These are phyloP conservation scores for Rhingia rostrata DNA, from an alignment of 2,888 invertebrate species.

Conservation along the genomic window DNA sequence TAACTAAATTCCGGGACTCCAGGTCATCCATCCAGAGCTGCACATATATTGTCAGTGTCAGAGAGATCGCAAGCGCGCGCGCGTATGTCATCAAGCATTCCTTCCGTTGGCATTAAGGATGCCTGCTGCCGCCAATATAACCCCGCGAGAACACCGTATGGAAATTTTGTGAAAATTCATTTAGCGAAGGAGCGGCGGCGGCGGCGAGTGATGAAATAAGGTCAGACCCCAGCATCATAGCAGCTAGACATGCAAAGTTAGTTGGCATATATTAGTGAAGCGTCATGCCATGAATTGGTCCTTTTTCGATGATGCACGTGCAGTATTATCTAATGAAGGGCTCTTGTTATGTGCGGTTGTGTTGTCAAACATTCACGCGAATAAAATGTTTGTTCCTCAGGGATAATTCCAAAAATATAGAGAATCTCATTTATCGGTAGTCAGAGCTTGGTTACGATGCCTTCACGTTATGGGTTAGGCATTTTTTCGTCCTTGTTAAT, in stretches of 20 bases:
- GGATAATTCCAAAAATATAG: slow-evolving; percentile 26
- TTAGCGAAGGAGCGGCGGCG: slow-evolving; percentile 29
- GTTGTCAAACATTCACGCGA: slow-evolving; percentile 50
- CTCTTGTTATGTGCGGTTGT: slow-evolving; percentile 60
- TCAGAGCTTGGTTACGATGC: slow-evolving; percentile 12
- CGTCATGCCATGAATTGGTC: slow-evolving; percentile 6
- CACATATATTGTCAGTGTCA: slow-evolving; percentile 7
- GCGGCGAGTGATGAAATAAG: slow-evolving; percentile 48
- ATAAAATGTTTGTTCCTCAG: slow-evolving; percentile 49
- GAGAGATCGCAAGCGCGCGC: slow-evolving; percentile 42
- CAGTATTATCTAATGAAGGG: slow-evolving; percentile 69
- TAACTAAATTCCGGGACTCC: slow-evolving; percentile 59
- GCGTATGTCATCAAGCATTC: slow-evolving; percentile 61
- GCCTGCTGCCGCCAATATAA: slow-evolving; percentile 63
- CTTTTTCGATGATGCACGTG: slow-evolving; percentile 47
- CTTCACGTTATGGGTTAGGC: slow-evolving; percentile 19
- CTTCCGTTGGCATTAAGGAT: slow-evolving; percentile 53
- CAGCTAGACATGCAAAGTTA: slow-evolving; percentile 69
- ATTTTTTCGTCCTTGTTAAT: slow-evolving; percentile 14
- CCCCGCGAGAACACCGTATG: slow-evolving; percentile 62
- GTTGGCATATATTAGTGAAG: slow-evolving; percentile 63
- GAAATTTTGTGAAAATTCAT: slow-evolving; percentile 69
- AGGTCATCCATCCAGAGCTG: slow-evolving; percentile 6
- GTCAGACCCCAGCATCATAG: slow-evolving; percentile 52
- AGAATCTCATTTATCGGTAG: slow-evolving; percentile 52